phyloP scores from a whole-genome alignment of 2,888 invertebrate genomes.

The Meiosimyza platycephala region DNA sequence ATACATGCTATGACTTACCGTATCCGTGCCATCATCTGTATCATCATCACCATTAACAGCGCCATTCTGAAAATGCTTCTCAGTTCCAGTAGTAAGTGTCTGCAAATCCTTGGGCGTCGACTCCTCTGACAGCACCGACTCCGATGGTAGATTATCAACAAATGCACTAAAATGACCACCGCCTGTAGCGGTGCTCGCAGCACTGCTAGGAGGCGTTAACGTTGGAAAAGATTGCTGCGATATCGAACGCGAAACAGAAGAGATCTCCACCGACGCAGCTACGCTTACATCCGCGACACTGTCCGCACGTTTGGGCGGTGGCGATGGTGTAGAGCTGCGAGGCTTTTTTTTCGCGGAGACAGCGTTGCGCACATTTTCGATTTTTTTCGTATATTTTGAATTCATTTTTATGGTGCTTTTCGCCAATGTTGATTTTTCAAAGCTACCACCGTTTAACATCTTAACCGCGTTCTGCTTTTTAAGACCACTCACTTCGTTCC shows the following conservation, averaged over 20 bases:
- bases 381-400: slow-evolving; percentile 53
- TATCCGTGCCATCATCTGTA: slow-evolving; percentile 56
- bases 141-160: slow-evolving; percentile 61
- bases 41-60: slow-evolving; percentile 55
- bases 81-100: slow-evolving; percentile 45
- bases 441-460: background rate
- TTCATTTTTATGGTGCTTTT: slow-evolving; percentile 52
- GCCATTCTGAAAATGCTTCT: slow-evolving; percentile 28
- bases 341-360: too few species aligned
- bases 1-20: slow-evolving; percentile 46
- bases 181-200: slow-evolving; percentile 32
- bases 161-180: slow-evolving; percentile 55
- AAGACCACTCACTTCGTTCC: slow-evolving; percentile 25
- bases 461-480: slow-evolving; percentile 32
- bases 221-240: background rate
- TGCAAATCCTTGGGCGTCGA: slow-evolving; percentile 62
- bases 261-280: background rate
- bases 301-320: too few species aligned
- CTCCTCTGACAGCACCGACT: slow-evolving; percentile 64
- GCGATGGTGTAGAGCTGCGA: too few species aligned
- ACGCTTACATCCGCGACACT: too few species aligned
- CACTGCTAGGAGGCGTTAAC: slow-evolving; percentile 39
- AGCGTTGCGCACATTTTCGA: slow-evolving; percentile 46
- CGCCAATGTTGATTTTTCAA: too few species aligned
- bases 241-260: background rate